Conservation (phyloP, 2,888 invertebrate genomes). For the Ypsolopha sequella region DNA sequence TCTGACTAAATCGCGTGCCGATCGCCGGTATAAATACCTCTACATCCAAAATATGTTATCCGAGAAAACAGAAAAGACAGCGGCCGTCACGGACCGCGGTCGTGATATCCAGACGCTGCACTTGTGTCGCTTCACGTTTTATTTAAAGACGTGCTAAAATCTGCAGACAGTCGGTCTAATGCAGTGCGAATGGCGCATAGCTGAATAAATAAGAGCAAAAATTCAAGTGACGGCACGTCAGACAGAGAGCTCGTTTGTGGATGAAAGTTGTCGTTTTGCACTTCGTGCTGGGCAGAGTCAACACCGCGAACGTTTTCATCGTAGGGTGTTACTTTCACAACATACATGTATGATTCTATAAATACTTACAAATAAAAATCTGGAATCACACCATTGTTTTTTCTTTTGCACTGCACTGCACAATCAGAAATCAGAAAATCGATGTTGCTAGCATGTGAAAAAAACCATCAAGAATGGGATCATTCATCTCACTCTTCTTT, state of each 20-base stretch:
- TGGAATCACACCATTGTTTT: conserved; percentile 72
- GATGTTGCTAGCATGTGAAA: conserved; percentile 47
- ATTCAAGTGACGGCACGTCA: conserved; percentile 63
- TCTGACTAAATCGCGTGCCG: conserved; percentile 40
- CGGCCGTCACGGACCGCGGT: conserved; percentile 19
- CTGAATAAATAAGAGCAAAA: conserved; percentile 63
- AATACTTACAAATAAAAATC: conserved; percentile 72
- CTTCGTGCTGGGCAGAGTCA: conserved; percentile 37
- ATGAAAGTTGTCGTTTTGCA: conserved; percentile 28
- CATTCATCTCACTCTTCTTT: conserved; percentile 20
- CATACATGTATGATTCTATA: conserved; percentile 62
- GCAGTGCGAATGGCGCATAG: conserved; percentile 65
- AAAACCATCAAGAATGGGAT: conserved; percentile 23
- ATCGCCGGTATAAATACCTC: conserved; percentile 28
- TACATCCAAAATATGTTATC: conserved; percentile 12
- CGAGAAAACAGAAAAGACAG: conserved; percentile 22
- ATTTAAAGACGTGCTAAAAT: conserved; percentile 44
- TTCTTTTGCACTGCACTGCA: conserved; percentile 52
- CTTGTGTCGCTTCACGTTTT: conserved; percentile 27
- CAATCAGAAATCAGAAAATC: conserved; percentile 36
- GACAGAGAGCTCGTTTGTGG: conserved; percentile 31
- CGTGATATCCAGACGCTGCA: conserved; percentile 30
- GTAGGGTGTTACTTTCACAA: conserved; percentile 41
- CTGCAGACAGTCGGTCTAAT: conserved; percentile 50
- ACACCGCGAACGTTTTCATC: conserved; percentile 32